Percentiles rank a stretch among this genome's conserved stretches.
Evolutionary conservation across 1,140 invertebrate genomes (phyloP).

Genomic region (Argopecten irradians): DNA sequence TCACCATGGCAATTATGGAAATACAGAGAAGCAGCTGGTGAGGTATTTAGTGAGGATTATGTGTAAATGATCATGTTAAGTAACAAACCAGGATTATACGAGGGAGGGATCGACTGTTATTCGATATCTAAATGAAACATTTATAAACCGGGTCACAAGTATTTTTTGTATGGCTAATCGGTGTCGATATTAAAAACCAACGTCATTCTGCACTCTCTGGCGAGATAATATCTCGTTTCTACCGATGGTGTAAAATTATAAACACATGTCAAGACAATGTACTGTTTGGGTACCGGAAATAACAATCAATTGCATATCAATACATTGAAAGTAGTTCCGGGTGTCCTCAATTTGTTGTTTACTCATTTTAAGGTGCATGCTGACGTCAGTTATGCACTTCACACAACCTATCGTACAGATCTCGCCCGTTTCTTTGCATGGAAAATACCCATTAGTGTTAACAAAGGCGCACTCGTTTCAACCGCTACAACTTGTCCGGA

Average conservation of each 20-base stretch:
- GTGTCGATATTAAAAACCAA: neutral
- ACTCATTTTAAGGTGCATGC: neutral
- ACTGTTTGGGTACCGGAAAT: neutral
- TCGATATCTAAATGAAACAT: neutral
- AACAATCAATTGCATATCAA: neutral
- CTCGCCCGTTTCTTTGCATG: neutral
- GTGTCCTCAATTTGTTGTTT: neutral
- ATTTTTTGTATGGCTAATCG: neutral
- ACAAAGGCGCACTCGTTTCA: neutral
- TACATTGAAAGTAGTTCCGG: constrained; percentile 14
- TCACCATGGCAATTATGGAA: no score
- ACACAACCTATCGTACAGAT: neutral
- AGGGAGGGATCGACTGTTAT: neutral
- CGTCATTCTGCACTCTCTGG: neutral
- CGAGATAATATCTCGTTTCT: neutral
- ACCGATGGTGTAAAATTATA: neutral
- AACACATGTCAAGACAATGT: neutral
- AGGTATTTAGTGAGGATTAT: neutral
- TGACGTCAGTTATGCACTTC: neutral
- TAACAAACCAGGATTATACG: neutral
- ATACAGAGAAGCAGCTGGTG: neutral
- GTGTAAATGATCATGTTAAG: neutral
- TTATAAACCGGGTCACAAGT: neutral
- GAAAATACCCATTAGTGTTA: neutral
- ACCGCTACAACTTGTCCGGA: neutral